These are phyloP conservation scores for Drosophila kambysellisi DNA, from an alignment of 2,888 invertebrate genomes.

Conservation along the genomic window DNA sequence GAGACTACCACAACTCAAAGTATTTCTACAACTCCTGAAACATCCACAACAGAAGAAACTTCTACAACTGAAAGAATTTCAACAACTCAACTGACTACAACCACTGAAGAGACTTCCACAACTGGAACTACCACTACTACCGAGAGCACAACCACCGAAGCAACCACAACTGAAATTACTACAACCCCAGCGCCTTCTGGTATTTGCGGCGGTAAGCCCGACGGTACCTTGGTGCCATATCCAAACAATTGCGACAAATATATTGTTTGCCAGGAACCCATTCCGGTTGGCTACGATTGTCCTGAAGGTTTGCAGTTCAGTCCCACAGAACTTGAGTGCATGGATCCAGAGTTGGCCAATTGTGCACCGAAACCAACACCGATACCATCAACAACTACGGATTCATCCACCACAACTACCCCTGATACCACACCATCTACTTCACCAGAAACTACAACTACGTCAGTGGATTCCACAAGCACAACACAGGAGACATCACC, in stretches of 20 bases:
- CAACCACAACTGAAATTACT: conserved; percentile 13
- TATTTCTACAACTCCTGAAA: conserved; percentile 1
- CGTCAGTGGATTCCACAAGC: background rate
- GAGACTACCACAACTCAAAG: background rate
- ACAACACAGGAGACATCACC: conserved; percentile 18
- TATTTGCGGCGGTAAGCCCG: conserved; percentile 57
- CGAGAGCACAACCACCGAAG: conserved; percentile 12
- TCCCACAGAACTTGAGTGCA: conserved; percentile 63
- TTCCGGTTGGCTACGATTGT: conserved; percentile 86
- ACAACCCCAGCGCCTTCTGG: conserved; percentile 51
- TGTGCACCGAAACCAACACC: conserved; percentile 78
- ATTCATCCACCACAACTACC: conserved; percentile 12
- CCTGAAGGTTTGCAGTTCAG: conserved; percentile 86
- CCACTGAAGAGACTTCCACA: background rate
- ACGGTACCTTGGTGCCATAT: conserved; percentile 66
- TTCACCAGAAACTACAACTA: conserved; percentile 8
- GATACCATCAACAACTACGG: conserved; percentile 7
- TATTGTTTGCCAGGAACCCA: conserved; percentile 72
- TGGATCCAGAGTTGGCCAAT: conserved; percentile 70
- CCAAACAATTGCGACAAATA: conserved; percentile 75
- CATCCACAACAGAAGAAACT: conserved; percentile 1
- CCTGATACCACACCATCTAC: conserved; percentile 7
- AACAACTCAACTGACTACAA: conserved; percentile 2
- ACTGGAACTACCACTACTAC: conserved; percentile 3
- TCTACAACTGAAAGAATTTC: background rate